Base-by-base conservation (phyloP, 2,113 vertebrate genomes). In the Actenoides hombroni region DNA sequence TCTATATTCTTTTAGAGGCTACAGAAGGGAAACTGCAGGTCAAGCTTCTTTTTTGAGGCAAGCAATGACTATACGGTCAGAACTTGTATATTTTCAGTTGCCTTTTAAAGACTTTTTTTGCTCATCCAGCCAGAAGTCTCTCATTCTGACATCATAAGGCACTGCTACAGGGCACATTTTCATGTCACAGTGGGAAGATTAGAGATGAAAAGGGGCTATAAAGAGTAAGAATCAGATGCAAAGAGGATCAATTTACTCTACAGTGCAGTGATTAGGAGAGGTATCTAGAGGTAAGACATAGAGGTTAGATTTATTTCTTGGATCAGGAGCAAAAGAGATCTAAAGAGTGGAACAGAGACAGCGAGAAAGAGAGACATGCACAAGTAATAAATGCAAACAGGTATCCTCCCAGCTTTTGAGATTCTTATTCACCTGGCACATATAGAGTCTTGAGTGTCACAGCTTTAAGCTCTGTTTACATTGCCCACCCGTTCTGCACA, bases 131-230 rank as follows among this genome's bases (percentile, higher is more conserved):
- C 86, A 91, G 86, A 94, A 96, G 60, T 31, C 31, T 83, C 71
- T 71, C 49, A n/a, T 77, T 95, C 88, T 96, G 88, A 90, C 90
- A 93, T 91, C 77, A 82, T 73, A 78, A 88, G 51, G 46, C 67
- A 57, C 14, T 48, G 80, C 95, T 79, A 60, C 46, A 64, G 90
- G 95, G 88, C 48, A 93, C 11, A 16, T 92, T 92, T 84, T 83
- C 65, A 74, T 92, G 83, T 82, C 88, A 86, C 69, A 91, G 37
- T 53, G 57, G 67, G 86, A 95, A 95, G 86, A 89, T 79, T 57
- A 76, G 86, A 91, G 77, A 90, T 79, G 53, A 91, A 94, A 86
- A 78, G 84, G 15, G 33, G 11, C n/a, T 92, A 61, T 40, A 65
- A 71, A 60, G 76, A 75, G 60, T n/a, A 89, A 68, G 65, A 92